A percentile compares a stretch with the other conserved stretches of the same genome.
phyloP scores from a whole-genome alignment of 2,113 vertebrate species.

The Mustela lutreola region DNA sequence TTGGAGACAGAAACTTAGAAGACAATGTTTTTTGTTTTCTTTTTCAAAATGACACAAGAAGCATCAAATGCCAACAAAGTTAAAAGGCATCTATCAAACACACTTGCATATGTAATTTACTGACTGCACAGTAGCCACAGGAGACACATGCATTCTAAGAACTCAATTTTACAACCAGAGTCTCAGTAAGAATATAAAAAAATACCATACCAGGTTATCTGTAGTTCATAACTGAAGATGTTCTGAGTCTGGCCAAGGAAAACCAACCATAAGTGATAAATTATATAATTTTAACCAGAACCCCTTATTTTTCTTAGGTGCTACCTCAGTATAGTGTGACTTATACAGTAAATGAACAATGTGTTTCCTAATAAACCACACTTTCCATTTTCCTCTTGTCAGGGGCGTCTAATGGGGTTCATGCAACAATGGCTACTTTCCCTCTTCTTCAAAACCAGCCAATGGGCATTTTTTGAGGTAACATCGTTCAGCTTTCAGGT shows the following conservation, averaged over 20 bases:
- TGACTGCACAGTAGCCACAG: not conserved
- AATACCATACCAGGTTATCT: not conserved
- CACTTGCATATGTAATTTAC: not conserved
- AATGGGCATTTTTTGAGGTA: not conserved
- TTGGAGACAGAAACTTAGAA: constrained; percentile 15
- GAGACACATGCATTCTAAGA: not conserved
- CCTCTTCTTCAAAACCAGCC: not conserved
- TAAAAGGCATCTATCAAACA: not conserved
- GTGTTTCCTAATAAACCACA: not conserved
- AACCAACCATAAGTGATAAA: not conserved
- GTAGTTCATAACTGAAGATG: not conserved
- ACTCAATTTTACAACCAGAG: not conserved
- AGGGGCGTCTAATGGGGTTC: not conserved
- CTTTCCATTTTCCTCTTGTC: not conserved
- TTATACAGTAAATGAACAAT: not conserved
- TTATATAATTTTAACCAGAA: not conserved
- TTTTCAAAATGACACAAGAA: not conserved
- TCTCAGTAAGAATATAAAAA: not conserved
- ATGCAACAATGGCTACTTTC: not conserved
- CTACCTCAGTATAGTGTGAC: not conserved
- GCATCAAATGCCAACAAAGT: not conserved
- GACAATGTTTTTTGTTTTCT: constrained; percentile 55
- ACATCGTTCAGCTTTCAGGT: not conserved
- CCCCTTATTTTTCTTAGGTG: not conserved
- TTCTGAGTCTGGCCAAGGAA: not conserved